These are phyloP conservation scores for Drosophila pseudoananassae DNA, from an alignment of 1,140 invertebrate genomes.

Conservation along the genomic window DNA sequence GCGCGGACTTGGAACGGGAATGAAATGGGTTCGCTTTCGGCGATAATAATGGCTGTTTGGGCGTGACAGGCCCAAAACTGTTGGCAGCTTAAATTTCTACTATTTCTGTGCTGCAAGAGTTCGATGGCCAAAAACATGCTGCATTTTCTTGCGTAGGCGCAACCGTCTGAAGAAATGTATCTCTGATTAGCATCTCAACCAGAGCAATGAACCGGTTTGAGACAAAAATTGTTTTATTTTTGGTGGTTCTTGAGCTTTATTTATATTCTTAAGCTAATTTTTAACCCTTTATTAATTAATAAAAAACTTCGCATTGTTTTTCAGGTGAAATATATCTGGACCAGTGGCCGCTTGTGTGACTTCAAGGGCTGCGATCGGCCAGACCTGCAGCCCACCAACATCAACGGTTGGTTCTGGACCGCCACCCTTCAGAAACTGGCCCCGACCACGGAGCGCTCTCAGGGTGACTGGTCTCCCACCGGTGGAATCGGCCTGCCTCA, in stretches of 20 bases:
- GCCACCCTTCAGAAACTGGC: constrained; percentile 91
- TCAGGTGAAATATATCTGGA: constrained; percentile 91
- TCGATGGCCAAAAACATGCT: constrained; percentile 16
- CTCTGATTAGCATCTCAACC: constrained; percentile 2
- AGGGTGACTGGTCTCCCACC: constrained; percentile 93
- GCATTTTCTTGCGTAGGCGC: constrained; percentile 51
- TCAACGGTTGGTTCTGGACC: constrained; percentile 95
- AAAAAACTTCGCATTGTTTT: constrained; percentile 8
- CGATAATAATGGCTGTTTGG: constrained; percentile 54
- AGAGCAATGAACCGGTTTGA: constrained; percentile 27
- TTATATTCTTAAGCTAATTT: not conserved
- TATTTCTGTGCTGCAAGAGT: constrained; percentile 10
- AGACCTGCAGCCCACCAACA: constrained; percentile 89
- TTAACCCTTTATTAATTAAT: not conserved
- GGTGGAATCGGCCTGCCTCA: constrained; percentile 92
- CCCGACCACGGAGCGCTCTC: constrained; percentile 89
- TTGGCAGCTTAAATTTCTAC: constrained; percentile 43
- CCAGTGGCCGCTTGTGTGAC: constrained; percentile 92
- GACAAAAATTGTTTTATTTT: not conserved
- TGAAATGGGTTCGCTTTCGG: constrained; percentile 66
- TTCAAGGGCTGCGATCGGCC: constrained; percentile 93
- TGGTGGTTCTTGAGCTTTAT: not conserved
- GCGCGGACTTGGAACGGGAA: constrained; percentile 53
- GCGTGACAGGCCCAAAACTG: constrained; percentile 55
- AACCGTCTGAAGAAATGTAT: constrained; percentile 12